Conservation (phyloP, 2,797 vertebrate genomes). For the Lutjanus campechanus region DNA sequence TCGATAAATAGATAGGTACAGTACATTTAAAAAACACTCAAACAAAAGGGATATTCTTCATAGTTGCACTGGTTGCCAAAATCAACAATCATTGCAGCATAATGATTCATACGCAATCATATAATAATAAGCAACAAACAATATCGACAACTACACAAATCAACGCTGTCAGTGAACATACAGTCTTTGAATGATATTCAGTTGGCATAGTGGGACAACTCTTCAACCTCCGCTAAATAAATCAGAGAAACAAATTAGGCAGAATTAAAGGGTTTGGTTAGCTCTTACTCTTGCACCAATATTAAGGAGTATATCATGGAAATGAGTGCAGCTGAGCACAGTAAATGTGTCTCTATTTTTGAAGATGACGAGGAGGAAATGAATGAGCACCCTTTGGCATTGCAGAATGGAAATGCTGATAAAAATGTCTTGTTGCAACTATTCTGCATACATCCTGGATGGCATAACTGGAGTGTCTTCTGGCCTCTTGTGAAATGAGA, state of each 20-base stretch:
- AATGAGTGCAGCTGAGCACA: slow-evolving; percentile 68
- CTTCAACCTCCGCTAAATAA: slow-evolving; percentile 54
- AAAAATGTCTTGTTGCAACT: slow-evolving; percentile 57
- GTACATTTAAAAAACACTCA: slow-evolving; percentile 70
- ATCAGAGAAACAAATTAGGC: slow-evolving; percentile 67
- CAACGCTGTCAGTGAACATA: slow-evolving; percentile 80
- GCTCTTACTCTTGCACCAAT: slow-evolving; percentile 83
- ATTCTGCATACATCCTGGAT: slow-evolving; percentile 67
- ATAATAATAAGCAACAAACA: slow-evolving; percentile 76
- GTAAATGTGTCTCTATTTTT: slow-evolving; percentile 65
- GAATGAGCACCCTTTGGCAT: slow-evolving; percentile 82
- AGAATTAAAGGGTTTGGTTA: slow-evolving; percentile 87
- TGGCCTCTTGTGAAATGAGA: slow-evolving; percentile 59
- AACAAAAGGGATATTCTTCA: slow-evolving; percentile 58
- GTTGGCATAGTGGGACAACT: slow-evolving; percentile 77
- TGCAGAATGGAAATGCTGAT: slow-evolving; percentile 72
- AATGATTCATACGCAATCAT: slow-evolving; percentile 67
- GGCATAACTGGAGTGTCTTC: slow-evolving; percentile 43
- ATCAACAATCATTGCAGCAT: slow-evolving; percentile 70
- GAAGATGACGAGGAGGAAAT: slow-evolving; percentile 62
- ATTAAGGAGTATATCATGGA: slow-evolving; percentile 60
- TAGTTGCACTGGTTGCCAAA: slow-evolving; percentile 60
- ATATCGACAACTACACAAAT: slow-evolving; percentile 78
- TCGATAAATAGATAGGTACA: slow-evolving; percentile 53
- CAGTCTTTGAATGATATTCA: slow-evolving; percentile 68